Evolutionary conservation across 2,113 vertebrate species (phyloP), one percentile per base, ranked within the genome.

Genomic region (Myotis yumanensis): DNA sequence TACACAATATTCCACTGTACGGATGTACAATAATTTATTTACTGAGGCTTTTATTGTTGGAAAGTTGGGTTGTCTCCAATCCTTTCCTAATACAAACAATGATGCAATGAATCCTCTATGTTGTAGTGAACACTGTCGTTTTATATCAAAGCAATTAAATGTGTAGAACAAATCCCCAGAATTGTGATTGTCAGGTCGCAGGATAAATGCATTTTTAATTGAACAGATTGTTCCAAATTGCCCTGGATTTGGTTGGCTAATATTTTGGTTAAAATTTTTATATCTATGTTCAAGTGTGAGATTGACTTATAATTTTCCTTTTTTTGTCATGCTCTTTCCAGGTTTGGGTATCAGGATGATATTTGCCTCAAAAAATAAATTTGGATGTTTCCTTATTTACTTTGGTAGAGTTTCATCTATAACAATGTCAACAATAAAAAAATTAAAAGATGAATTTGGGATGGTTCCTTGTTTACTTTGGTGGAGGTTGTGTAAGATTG

Each of bases 181-280:
- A 81, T 54, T 72, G 12, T 77, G 15, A 86, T 59, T 92, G 46
- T 22, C 72, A 68, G 54, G 25, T 54, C 28, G 43, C 7, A 18
- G 32, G 20, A 32, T 84, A 81, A 80, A 93, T 52, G 1, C 6
- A 59, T 40, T 90, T 87, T 37, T 85, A 93, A 80, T 52, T 57
- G 40, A 88, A 79, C 40, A 94, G 48, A 69, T 86, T 81, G 90
- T 95, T 64, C 57, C 46, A 93, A 68, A 86, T 72, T 76, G 30
- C 12, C 14, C 18, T 95, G 22, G 30, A 22, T 37, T 93, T 86
- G 16, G 37, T 81, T 95, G 86, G 51, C 5, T 92, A 80, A 81
- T 81, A 59, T 32, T 79, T 64, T 85, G 20, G 76, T 71, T 51
- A 92, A 81, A 7, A 80, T 7, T 81, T 95, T 84, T 81, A 1